phyloP scores from a whole-genome alignment of 2,888 invertebrate genomes.

The Molorchus minor region DNA sequence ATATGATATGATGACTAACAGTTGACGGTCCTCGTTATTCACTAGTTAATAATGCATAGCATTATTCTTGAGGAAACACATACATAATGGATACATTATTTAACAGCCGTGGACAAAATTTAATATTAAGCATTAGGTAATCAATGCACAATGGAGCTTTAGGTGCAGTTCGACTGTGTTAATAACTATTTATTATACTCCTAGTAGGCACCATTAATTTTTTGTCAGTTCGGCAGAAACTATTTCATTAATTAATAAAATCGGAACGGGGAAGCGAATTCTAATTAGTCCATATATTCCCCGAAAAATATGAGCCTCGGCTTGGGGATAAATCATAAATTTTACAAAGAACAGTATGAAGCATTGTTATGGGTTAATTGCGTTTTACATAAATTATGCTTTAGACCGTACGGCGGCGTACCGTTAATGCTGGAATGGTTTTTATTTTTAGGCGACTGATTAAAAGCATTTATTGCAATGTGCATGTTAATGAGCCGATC shows the following conservation, averaged over 20 bases:
- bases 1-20: too few species aligned
- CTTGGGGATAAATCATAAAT: slow-evolving; percentile 18
- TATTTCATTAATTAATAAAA: slow-evolving; percentile 8
- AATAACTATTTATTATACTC: too few species aligned
- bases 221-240: not conserved
- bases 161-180: too few species aligned
- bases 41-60: too few species aligned
- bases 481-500: slow-evolving; percentile 18
- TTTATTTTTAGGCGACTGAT: slow-evolving; percentile 21
- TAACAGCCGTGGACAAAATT: too few species aligned
- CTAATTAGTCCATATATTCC: slow-evolving; percentile 11
- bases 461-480: slow-evolving; percentile 16
- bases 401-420: slow-evolving; percentile 12
- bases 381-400: slow-evolving; percentile 28
- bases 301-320: slow-evolving; percentile 8
- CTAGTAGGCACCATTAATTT: not conserved
- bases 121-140: too few species aligned
- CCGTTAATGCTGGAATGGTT: slow-evolving; percentile 10
- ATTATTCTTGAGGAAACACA: too few species aligned
- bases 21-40: too few species aligned
- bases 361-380: slow-evolving; percentile 21
- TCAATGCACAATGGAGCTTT: too few species aligned
- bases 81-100: too few species aligned
- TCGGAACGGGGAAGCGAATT: slow-evolving; percentile 1
- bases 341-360: slow-evolving; percentile 14